Conservation (phyloP, 2,888 invertebrate genomes). For the Ecliptopera silaceata region DNA sequence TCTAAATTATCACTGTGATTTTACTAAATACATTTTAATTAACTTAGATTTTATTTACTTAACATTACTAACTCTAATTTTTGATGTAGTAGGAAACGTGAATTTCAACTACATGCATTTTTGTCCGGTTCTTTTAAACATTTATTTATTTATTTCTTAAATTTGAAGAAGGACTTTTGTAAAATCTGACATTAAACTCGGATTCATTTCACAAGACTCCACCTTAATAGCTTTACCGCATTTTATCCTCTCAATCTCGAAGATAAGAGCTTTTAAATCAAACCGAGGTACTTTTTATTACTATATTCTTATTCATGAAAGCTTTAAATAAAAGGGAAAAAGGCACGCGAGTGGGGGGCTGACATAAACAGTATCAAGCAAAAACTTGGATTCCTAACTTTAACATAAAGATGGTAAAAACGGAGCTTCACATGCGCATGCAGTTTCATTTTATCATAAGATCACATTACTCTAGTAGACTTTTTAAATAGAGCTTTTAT, state of each 20-base stretch:
- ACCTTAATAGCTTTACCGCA: conserved; percentile 37
- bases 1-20: no score
- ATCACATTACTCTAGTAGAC: conserved; percentile 16
- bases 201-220: conserved; percentile 7
- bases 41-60: no score
- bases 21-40: no score
- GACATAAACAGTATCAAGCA: conserved; percentile 70
- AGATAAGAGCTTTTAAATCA: conserved; percentile 70
- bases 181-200: no score
- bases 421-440: conserved; percentile 26
- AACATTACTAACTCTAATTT: no score
- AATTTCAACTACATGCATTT: no score
- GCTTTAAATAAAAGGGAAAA: conserved; percentile 78
- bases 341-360: conserved; percentile 69
- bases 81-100: no score
- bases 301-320: conserved; percentile 78
- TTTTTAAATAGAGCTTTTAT: neutral
- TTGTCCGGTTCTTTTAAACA: no score
- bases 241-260: conserved; percentile 54
- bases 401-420: conserved; percentile 38
- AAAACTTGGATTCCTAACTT: conserved; percentile 63
- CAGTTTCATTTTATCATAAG: conserved; percentile 20
- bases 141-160: no score
- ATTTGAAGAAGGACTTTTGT: no score
- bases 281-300: conserved; percentile 67